Evolutionary conservation across 2,888 invertebrate genomes (phyloP).

Genomic region (Caenorhabditis becei): DNA sequence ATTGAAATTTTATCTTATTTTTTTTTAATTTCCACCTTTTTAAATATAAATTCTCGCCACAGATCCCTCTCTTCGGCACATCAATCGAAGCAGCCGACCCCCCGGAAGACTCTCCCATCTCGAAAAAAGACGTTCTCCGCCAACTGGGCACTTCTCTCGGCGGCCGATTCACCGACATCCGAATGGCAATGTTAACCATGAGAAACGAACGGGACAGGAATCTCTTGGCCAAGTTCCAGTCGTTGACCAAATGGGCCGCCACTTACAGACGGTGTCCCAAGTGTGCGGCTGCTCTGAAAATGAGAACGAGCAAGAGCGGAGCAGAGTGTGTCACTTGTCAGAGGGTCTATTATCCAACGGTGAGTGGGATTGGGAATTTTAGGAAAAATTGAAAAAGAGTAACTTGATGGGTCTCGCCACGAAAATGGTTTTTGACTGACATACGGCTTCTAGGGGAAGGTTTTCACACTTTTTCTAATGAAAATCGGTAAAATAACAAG

Average conservation of each 20-base stretch:
- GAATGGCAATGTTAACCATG: constrained; percentile 78
- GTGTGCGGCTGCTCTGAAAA: constrained; percentile 82
- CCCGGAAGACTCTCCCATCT: constrained; percentile 67
- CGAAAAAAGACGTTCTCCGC: constrained; percentile 64
- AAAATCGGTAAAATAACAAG: no score
- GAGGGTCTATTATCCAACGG: constrained; percentile 78
- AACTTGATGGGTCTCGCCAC: no score
- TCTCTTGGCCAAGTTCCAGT: constrained; percentile 81
- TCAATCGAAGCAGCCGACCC: constrained; percentile 63
- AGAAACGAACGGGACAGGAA: constrained; percentile 72
- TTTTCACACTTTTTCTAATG: no score
- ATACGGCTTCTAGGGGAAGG: no score
- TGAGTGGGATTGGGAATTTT: constrained; percentile 21
- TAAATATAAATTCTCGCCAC: neutral
- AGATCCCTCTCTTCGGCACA: constrained; percentile 70
- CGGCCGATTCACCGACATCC: constrained; percentile 65
- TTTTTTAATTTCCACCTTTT: no score
- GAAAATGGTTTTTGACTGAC: no score
- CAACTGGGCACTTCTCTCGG: constrained; percentile 65
- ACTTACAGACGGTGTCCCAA: constrained; percentile 83
- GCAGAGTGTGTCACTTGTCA: constrained; percentile 76
- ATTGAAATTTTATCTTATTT: no score
- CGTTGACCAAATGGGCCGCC: constrained; percentile 83
- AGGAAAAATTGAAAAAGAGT: no score
- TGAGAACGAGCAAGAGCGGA: constrained; percentile 76